Conservation (phyloP, 2,113 vertebrate species). For the Uria lomvia region DNA sequence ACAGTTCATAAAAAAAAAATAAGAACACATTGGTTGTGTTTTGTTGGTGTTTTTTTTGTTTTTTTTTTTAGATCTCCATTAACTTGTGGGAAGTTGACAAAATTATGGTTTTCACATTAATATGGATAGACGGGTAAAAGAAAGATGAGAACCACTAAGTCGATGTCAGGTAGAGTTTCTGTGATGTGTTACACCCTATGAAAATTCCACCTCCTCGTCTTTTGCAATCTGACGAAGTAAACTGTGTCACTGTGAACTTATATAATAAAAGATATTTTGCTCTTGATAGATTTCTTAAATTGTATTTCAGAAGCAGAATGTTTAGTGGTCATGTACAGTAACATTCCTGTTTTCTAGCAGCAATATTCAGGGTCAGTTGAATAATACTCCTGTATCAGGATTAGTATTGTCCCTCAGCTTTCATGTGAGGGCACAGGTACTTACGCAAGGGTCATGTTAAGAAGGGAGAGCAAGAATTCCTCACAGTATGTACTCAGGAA, state of each 20-base stretch:
- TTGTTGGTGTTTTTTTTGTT: neutral
- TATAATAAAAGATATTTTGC: neutral
- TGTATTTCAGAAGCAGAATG: fast-evolving
- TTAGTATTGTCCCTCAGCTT: neutral
- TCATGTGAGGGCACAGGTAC: neutral
- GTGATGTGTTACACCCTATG: neutral
- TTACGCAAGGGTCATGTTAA: neutral
- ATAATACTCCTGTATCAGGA: neutral
- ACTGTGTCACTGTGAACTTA: neutral
- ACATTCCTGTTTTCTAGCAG: neutral
- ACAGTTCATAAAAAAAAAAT: neutral
- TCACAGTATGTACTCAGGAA: fast-evolving
- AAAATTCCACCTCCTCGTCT: neutral
- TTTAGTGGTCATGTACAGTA: fast-evolving
- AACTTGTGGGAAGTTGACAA: neutral
- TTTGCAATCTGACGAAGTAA: neutral
- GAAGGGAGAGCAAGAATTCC: neutral
- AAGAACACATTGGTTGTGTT: neutral
- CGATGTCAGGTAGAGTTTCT: neutral
- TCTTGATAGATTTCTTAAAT: neutral
- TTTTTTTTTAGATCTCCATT: neutral
- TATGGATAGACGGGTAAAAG: neutral
- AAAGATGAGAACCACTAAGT: neutral
- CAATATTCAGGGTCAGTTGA: neutral
- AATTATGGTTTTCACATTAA: neutral